A percentile compares a stretch with the other conserved stretches of the same genome.
These are phyloP conservation scores for Calidris pygmaea DNA, from an alignment of 2,113 vertebrate species.

Conservation along the genomic window DNA sequence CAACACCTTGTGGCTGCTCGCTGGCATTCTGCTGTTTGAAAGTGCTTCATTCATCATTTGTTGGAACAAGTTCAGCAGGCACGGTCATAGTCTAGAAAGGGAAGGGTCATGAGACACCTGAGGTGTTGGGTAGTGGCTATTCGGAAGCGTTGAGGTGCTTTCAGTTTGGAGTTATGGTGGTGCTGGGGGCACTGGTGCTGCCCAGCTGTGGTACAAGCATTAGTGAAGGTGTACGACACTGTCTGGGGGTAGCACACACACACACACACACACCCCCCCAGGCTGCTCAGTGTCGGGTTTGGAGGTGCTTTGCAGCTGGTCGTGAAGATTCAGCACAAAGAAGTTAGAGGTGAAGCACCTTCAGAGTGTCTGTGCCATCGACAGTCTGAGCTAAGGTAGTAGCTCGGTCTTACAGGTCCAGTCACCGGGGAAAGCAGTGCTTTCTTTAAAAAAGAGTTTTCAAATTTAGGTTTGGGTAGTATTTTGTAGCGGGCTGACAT, in stretches of 20 bases:
- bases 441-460: no score
- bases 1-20: neutral
- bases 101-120: fast-evolving
- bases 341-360: neutral
- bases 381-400: fast-evolving
- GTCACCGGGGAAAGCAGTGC: no score
- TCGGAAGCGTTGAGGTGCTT: neutral
- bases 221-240: fast-evolving
- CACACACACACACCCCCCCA: neutral
- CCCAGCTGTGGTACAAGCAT: neutral
- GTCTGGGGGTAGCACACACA: neutral
- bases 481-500: neutral
- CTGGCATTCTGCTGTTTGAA: fast-evolving
- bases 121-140: fast-evolving
- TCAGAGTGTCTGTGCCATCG: fast-evolving
- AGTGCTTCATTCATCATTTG: neutral
- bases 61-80: neutral
- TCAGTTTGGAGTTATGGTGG: neutral
- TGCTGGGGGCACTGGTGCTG: neutral
- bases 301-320: neutral
- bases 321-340: neutral
- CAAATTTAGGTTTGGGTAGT: fast-evolving
- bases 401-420: neutral
- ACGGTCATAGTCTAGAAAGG: neutral
- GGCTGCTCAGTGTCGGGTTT: neutral